phyloP scores from a whole-genome alignment of 2,113 vertebrate genomes.

The Siphamia tubifer region DNA sequence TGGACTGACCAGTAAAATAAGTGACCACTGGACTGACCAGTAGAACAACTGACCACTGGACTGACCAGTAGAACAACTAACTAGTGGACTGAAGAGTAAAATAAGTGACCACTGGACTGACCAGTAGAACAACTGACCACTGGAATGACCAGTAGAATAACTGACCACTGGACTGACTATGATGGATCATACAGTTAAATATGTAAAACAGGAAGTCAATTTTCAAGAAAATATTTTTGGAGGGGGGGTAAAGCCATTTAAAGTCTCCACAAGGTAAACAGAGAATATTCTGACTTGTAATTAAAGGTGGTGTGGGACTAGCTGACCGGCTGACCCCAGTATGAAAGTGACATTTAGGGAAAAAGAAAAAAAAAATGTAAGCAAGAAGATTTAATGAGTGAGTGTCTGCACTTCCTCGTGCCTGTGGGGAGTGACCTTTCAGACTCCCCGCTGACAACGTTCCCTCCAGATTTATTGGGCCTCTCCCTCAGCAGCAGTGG shows the following conservation, averaged over 20 bases:
- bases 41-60: too few species aligned
- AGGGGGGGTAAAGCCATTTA: conserved; percentile 3
- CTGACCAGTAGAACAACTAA: too few species aligned
- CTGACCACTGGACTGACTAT: too few species aligned
- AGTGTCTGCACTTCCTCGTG: conserved; percentile 59
- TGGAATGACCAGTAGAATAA: too few species aligned
- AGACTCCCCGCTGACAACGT: conserved; percentile 68
- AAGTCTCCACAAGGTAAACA: conserved; percentile 51
- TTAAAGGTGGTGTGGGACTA: conserved; percentile 50
- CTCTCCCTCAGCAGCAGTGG: conserved; percentile 56
- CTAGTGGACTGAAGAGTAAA: too few species aligned
- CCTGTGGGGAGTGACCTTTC: conserved; percentile 78
- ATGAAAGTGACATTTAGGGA: conserved; percentile 77
- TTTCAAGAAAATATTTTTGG: conserved; percentile 20
- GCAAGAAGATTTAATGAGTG: conserved; percentile 76
- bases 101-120: too few species aligned
- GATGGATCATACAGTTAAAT: too few species aligned
- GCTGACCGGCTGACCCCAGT: conserved; percentile 49
- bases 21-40: too few species aligned
- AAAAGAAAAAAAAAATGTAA: conserved; percentile 44
- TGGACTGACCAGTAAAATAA: too few species aligned
- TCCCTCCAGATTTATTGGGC: conserved; percentile 76
- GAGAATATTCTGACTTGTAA: conserved; percentile 45
- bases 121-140: too few species aligned
- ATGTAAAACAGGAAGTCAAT: neutral